Evolutionary conservation across 2,113 vertebrate species (phyloP).

Genomic region (Lasiurus cinereus): DNA sequence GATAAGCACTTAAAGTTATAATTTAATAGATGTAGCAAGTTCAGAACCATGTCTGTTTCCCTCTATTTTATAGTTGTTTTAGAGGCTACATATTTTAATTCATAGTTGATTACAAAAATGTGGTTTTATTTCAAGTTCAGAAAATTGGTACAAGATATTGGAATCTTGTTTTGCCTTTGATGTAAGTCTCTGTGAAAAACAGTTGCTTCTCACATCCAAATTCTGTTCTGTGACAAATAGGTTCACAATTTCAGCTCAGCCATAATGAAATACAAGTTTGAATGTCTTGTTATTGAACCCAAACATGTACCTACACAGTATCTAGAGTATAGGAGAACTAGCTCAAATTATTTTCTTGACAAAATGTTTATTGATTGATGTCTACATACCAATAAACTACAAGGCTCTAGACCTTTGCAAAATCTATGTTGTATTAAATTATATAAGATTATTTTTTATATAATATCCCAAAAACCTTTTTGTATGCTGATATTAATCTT

Average conservation of each 20-base stretch:
- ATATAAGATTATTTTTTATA: background rate
- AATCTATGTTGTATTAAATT: background rate
- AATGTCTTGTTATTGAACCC: background rate
- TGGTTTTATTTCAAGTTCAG: background rate
- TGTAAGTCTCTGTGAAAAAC: background rate
- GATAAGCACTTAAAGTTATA: background rate
- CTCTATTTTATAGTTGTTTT: background rate
- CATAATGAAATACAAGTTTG: background rate
- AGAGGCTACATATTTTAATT: background rate
- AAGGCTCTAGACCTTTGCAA: background rate
- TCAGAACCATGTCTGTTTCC: accelerated
- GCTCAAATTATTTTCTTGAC: background rate
- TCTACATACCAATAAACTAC: background rate
- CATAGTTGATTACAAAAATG: background rate
- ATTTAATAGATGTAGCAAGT: background rate
- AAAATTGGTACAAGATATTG: background rate
- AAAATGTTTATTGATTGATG: background rate
- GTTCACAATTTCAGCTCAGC: background rate
- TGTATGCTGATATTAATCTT: background rate
- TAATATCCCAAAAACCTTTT: background rate
- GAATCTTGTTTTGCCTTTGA: background rate
- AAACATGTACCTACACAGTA: background rate
- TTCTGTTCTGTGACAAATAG: background rate
- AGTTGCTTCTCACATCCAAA: background rate
- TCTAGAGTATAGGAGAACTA: background rate